Percentiles rank a stretch among this genome's conserved stretches.
phyloP scores from a whole-genome alignment of 2,797 vertebrate species.

The Alectoris magna region DNA sequence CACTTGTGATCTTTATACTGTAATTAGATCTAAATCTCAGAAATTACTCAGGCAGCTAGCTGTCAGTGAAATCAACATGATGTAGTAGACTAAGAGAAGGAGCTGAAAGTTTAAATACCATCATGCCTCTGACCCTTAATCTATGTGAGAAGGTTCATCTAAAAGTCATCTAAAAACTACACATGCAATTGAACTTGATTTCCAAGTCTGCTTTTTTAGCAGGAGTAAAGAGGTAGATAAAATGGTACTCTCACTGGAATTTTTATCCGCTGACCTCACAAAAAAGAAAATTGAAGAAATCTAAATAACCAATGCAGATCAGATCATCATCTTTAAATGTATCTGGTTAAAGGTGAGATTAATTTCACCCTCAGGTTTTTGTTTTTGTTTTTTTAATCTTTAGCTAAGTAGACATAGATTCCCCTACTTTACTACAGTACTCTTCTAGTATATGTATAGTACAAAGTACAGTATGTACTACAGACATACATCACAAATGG shows the following conservation, averaged over 20 bases:
- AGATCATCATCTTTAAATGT: background rate
- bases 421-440: background rate
- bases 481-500: background rate
- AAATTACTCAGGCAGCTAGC: conserved; percentile 5
- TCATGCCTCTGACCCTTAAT: background rate
- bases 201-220: background rate
- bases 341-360: background rate
- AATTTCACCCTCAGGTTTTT: background rate
- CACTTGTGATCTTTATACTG: background rate
- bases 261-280: background rate
- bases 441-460: background rate
- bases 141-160: background rate
- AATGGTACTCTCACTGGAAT: background rate
- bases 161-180: background rate
- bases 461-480: too few species aligned
- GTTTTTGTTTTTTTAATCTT: background rate
- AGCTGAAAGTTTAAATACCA: conserved; percentile 27
- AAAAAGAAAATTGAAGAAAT: background rate
- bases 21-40: conserved; percentile 17
- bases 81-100: background rate
- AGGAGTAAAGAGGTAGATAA: background rate
- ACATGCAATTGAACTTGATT: background rate
- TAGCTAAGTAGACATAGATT: too few species aligned
- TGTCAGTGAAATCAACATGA: background rate
- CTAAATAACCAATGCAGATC: background rate